Percentiles rank a stretch among this genome's conserved stretches.
These are phyloP conservation scores for Phalacrocorax pelagicus DNA, from an alignment of 2,113 vertebrate genomes.

Conservation along the genomic window DNA sequence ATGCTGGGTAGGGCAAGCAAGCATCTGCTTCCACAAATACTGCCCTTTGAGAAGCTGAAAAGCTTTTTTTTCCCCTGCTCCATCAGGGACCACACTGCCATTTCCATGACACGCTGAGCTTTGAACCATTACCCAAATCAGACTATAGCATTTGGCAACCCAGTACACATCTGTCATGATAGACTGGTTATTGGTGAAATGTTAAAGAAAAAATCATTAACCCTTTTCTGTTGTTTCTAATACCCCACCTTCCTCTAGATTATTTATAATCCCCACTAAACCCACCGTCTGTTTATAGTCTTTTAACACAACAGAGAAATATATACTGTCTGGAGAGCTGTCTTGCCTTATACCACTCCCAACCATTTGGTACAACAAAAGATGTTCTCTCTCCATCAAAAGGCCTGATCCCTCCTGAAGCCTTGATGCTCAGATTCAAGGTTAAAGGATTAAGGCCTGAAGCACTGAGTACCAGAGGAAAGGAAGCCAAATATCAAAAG, in stretches of 20 bases:
- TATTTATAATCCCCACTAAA: conserved; percentile 50
- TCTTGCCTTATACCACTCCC: neutral
- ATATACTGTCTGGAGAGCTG: conserved; percentile 2
- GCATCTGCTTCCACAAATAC: conserved; percentile 54
- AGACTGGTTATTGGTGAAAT: conserved; percentile 51
- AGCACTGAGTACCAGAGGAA: conserved; percentile 53
- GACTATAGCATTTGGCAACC: conserved; percentile 38
- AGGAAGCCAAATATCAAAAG: conserved; percentile 70
- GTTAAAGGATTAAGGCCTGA: conserved; percentile 71
- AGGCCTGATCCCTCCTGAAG: conserved; percentile 39
- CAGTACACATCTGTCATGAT: conserved; percentile 43
- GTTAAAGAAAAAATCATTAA: conserved; percentile 56
- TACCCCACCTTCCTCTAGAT: conserved; percentile 30
- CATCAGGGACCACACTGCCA: conserved; percentile 42
- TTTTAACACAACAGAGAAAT: conserved; percentile 17
- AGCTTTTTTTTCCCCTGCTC: neutral
- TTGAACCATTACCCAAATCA: conserved; percentile 49
- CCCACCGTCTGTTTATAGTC: conserved; percentile 11
- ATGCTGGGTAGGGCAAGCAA: conserved; percentile 52
- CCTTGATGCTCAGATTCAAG: conserved; percentile 54
- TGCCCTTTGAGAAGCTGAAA: conserved; percentile 61
- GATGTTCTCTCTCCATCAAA: conserved; percentile 48
- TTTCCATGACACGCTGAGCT: conserved; percentile 32
- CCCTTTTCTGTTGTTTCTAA: conserved; percentile 9
- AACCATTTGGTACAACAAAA: conserved; percentile 54